A percentile compares a stretch with the other conserved stretches of the same genome.
phyloP scores from a whole-genome alignment of 2,113 vertebrate genomes.

The human region GRCh38 chr12:111741501-111742000 shows the following conservation, averaged over 20 bases:
- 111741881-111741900: neutral
- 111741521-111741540: neutral
- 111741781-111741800: neutral
- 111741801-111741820: neutral
- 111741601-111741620: neutral
- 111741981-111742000: neutral
- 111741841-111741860: neutral
- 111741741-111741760: neutral
- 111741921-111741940: neutral
- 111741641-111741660: neutral
- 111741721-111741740: neutral
- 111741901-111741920: neutral
- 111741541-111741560: neutral
- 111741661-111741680: neutral
- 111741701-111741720: neutral
- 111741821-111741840: neutral
- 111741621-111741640: neutral
- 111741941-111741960: neutral
- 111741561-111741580: no score
- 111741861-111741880: neutral
- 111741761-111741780: neutral
- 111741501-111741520: neutral
- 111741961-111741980: neutral
- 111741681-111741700: neutral
- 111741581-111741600: neutral